Evolutionary conservation across 2,888 invertebrate genomes (phyloP).

Genomic region (Oligia fasciuncula): DNA sequence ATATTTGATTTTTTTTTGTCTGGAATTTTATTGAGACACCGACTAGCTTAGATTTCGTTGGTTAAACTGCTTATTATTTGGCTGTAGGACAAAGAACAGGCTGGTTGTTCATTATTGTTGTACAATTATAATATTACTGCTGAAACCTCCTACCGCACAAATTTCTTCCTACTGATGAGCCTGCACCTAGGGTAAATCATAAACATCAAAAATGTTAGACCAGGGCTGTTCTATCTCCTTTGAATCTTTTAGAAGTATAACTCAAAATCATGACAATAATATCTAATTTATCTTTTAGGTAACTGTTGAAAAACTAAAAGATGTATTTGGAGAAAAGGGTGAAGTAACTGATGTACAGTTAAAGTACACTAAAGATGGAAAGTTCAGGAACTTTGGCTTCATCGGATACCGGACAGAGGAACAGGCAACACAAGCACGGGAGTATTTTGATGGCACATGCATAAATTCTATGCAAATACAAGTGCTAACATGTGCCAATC

Average conservation of each 20-base stretch:
- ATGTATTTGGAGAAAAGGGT: slow-evolving; percentile 94
- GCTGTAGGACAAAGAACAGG: too few species aligned
- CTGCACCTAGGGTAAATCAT: not conserved
- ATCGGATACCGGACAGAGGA: slow-evolving; percentile 96
- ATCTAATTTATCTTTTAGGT: slow-evolving; percentile 90
- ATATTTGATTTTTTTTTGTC: not conserved
- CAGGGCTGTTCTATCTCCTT: not conserved
- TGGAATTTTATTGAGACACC: not conserved
- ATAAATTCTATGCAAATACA: slow-evolving; percentile 95
- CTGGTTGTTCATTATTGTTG: not conserved
- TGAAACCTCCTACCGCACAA: not conserved
- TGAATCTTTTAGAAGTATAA: not conserved
- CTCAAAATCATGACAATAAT: not conserved
- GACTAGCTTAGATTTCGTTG: slow-evolving; percentile 4
- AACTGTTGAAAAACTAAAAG: slow-evolving; percentile 93
- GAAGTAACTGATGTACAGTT: slow-evolving; percentile 97
- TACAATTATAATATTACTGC: not conserved
- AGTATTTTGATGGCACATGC: slow-evolving; percentile 95
- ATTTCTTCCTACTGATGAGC: not conserved
- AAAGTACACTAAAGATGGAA: slow-evolving; percentile 97
- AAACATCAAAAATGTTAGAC: not conserved
- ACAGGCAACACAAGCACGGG: slow-evolving; percentile 94
- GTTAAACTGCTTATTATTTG: too few species aligned
- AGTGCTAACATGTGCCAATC: slow-evolving; percentile 93
- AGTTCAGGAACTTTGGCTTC: slow-evolving; percentile 98